phyloP scores from a whole-genome alignment of 2,113 vertebrate genomes.

The Natator depressus region DNA sequence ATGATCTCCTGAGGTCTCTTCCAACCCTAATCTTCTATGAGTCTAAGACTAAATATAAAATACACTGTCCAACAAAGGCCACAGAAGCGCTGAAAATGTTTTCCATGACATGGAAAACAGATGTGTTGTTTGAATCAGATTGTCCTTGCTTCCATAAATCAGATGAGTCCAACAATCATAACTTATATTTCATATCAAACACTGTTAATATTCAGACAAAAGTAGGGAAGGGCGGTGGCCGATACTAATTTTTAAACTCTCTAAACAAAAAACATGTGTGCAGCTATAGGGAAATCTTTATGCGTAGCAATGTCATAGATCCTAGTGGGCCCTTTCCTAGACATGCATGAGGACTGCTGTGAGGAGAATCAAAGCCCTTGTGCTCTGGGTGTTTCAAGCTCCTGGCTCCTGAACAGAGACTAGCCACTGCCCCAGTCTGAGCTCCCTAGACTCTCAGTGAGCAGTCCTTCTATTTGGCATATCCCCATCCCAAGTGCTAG shows the following conservation, averaged over 20 bases:
- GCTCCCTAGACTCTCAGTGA: not conserved
- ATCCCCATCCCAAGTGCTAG: not conserved
- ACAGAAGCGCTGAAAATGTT: not conserved
- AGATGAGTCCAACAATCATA: not conserved
- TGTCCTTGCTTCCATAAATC: not conserved
- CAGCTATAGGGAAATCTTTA: not conserved
- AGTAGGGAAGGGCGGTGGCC: not conserved
- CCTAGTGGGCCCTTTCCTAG: not conserved
- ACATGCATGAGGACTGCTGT: not conserved
- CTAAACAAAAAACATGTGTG: not conserved
- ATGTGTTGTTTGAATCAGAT: not conserved
- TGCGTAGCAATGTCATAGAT: not conserved
- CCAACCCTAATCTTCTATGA: too few species aligned
- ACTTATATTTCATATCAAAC: not conserved
- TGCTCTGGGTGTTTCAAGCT: not conserved
- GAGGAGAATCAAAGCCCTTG: not conserved
- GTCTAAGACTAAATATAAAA: not conserved
- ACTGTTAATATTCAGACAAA: not conserved
- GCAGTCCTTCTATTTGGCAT: not conserved
- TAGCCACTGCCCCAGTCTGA: not conserved
- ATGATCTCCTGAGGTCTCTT: too few species aligned
- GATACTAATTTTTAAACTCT: fast-evolving
- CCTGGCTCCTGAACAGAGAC: not conserved
- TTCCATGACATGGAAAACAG: not conserved
- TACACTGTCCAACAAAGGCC: not conserved